Evolutionary conservation across 2,888 invertebrate species (phyloP).

Genomic region (Nomada ruficornis): DNA sequence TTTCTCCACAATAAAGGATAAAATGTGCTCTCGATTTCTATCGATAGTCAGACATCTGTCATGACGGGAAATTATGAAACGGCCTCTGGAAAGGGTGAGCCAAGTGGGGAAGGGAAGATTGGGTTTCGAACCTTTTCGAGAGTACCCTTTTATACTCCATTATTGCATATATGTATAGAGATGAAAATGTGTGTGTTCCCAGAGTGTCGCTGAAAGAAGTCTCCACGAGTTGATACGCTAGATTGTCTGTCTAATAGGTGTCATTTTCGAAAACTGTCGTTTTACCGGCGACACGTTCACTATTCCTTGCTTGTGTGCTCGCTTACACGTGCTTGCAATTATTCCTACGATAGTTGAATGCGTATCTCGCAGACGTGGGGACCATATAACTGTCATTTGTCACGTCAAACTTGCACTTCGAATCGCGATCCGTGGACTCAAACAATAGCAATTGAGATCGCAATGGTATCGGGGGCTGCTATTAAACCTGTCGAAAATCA

Average conservation of each 20-base stretch:
- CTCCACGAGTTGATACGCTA: conserved; percentile 3
- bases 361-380: neutral
- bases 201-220: neutral
- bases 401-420: neutral
- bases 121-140: neutral
- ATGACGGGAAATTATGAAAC: neutral
- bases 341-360: neutral
- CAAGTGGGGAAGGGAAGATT: neutral
- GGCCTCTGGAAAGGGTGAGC: neutral
- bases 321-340: neutral
- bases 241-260: conserved; percentile 28
- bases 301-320: conserved; percentile 4
- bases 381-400: conserved; percentile 4
- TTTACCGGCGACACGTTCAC: conserved; percentile 48
- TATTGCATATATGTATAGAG: neutral
- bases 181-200: neutral
- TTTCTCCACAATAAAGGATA: neutral
- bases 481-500: neutral
- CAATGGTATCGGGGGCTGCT: neutral
- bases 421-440: neutral
- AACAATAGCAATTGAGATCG: neutral
- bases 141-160: neutral
- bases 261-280: conserved; percentile 36
- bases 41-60: conserved; percentile 6
- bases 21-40: conserved; percentile 7